phyloP scores from a whole-genome alignment of 2,888 invertebrate species.

The Toxonevra muliebris region DNA sequence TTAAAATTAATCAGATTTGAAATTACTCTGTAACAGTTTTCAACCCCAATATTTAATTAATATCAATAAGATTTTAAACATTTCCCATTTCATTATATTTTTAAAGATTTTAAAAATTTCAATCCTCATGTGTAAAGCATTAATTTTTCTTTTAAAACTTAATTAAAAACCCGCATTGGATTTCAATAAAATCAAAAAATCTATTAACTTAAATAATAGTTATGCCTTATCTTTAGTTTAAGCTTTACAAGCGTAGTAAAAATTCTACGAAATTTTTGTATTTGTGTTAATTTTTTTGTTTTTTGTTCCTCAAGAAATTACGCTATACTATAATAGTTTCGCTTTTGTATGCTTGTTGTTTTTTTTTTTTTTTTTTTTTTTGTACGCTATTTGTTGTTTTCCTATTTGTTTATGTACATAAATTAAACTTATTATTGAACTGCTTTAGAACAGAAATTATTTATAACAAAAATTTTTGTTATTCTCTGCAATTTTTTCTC shows the following conservation, averaged over 20 bases:
- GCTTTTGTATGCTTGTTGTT: not conserved
- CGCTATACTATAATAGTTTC: too few relatives aligned
- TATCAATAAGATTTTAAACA: too few relatives aligned
- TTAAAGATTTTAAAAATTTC: too few relatives aligned
- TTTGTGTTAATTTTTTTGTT: conserved; percentile 15
- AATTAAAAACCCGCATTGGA: conserved; percentile 9
- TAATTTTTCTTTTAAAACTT: conserved; percentile 1
- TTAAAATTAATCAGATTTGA: too few relatives aligned
- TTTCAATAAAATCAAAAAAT: conserved; percentile 23
- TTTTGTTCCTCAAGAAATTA: not conserved
- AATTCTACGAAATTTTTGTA: conserved; percentile 8
- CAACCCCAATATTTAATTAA: too few relatives aligned
- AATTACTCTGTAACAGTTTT: too few relatives aligned
- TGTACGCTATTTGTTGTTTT: conserved; percentile 24
- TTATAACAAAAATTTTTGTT: conserved; percentile 23
- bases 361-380: conserved; percentile 12
- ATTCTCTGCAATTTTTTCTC: conserved; percentile 29
- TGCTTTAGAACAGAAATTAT: conserved; percentile 17
- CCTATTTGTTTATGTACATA: conserved; percentile 16
- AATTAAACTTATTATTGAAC: conserved; percentile 37
- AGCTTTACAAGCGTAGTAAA: not conserved
- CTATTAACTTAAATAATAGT: conserved; percentile 17
- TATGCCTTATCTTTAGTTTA: not conserved
- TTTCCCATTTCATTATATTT: too few relatives aligned
- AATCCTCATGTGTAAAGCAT: too few relatives aligned